Evolutionary conservation across 2,888 invertebrate species (phyloP).

Genomic region (Teleiodes luculella): DNA sequence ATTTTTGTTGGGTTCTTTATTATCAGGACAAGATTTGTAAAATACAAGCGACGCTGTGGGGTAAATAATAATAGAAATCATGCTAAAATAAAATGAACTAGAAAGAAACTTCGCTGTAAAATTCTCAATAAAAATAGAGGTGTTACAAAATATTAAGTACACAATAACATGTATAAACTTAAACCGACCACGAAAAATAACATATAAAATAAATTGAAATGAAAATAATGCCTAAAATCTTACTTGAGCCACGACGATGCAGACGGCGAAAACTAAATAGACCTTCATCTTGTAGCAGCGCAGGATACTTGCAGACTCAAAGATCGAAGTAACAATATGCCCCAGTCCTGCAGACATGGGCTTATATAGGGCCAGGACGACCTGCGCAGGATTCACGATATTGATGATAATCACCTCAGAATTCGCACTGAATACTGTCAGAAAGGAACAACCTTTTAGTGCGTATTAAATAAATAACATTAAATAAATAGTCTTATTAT

Average conservation of each 20-base stretch:
- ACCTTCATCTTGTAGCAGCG: constrained; percentile 56
- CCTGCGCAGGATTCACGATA: constrained; percentile 30
- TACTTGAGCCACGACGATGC: constrained; percentile 63
- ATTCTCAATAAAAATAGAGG: too few species aligned
- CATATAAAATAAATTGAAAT: neutral
- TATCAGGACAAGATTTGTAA: too few species aligned
- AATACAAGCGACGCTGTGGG: too few species aligned
- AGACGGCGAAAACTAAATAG: constrained; percentile 58
- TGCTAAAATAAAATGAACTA: neutral
- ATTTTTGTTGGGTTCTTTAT: too few species aligned
- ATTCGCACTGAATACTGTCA: constrained; percentile 20
- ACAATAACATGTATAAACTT: neutral
- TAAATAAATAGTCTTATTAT: too few species aligned
- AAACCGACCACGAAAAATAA: neutral
- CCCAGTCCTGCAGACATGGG: constrained; percentile 5
- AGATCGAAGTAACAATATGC: constrained; percentile 1
- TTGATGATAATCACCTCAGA: constrained; percentile 35
- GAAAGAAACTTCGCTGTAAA: too few species aligned
- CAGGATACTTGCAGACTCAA: neutral
- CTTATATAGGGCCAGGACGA: constrained; percentile 41
- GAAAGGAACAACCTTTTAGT: constrained; percentile 43
- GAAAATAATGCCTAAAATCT: constrained; percentile 27
- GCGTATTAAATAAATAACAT: neutral
- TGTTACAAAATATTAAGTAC: too few species aligned
- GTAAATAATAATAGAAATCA: too few species aligned